Percentiles rank a stretch among this genome's conserved stretches.
Conservation (phyloP, 2,888 invertebrate genomes). For the Epirrhoe alternata region DNA sequence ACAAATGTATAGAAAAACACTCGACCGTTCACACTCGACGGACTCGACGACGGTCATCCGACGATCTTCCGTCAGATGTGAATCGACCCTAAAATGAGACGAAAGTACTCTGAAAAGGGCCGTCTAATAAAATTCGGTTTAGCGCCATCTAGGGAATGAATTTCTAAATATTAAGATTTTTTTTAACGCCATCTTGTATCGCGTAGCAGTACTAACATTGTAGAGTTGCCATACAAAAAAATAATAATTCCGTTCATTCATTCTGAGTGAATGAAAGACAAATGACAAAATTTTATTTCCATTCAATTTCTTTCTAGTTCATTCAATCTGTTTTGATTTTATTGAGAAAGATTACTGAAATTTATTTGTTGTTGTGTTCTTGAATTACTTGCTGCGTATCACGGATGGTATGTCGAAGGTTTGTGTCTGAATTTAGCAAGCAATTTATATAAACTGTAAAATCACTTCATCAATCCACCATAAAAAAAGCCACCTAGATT, state of each 20-base stretch:
- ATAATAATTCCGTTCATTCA: not conserved
- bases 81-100: no score
- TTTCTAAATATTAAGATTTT: not conserved
- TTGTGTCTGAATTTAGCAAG: no score
- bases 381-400: no score
- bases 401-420: no score
- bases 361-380: not conserved
- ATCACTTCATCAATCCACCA: no score
- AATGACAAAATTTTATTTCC: not conserved
- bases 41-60: no score
- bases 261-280: not conserved
- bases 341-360: not conserved
- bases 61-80: no score
- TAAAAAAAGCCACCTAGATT: no score
- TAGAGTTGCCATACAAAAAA: slow-evolving; percentile 1
- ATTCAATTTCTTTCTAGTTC: not conserved
- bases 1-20: no score
- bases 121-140: not conserved
- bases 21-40: no score
- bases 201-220: slow-evolving; percentile 11
- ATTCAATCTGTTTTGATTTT: not conserved
- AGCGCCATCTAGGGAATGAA: not conserved
- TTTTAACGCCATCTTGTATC: slow-evolving; percentile 16
- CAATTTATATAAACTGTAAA: no score
- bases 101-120: no score